Conservation (phyloP, 2,888 invertebrate genomes). For the Parthenolecanium corni region DNA sequence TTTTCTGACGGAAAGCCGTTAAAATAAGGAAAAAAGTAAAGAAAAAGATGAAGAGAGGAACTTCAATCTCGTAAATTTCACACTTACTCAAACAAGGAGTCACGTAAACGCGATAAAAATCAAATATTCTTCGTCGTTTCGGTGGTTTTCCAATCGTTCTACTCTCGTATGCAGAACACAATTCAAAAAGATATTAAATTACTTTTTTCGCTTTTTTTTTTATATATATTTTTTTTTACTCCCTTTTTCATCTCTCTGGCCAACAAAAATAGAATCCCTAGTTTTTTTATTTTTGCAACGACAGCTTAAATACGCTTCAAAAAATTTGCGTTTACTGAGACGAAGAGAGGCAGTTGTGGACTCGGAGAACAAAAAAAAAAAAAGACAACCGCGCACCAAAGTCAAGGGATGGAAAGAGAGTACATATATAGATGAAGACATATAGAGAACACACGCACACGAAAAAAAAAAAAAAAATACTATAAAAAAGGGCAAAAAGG, state of each 20-base stretch:
- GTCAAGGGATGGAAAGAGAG: too few species aligned
- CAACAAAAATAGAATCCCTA: not conserved
- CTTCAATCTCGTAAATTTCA: too few species aligned
- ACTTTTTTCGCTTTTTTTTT: constrained; percentile 7
- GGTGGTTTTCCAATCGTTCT: not conserved
- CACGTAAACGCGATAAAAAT: constrained; percentile 6
- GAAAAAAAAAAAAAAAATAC: too few species aligned
- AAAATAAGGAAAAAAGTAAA: too few species aligned
- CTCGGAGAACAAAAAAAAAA: too few species aligned
- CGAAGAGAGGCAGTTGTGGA: not conserved
- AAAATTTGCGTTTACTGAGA: constrained; percentile 16
- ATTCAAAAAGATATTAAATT: constrained; percentile 24
- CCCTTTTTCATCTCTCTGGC: not conserved
- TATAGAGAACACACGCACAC: too few species aligned
- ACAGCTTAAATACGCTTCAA: constrained; percentile 25
- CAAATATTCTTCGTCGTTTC: not conserved
- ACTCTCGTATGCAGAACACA: constrained; percentile 21
- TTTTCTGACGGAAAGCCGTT: too few species aligned
- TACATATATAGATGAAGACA: too few species aligned
- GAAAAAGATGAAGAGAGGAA: too few species aligned
- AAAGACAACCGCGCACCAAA: too few species aligned
- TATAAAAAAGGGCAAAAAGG: too few species aligned
- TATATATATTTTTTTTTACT: not conserved
- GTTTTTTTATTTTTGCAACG: constrained; percentile 15
- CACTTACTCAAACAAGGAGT: not conserved